Percentiles rank a stretch among this genome's conserved stretches.
Conservation (phyloP, 2,113 vertebrate species). For the Opisthocomus hoazin region DNA sequence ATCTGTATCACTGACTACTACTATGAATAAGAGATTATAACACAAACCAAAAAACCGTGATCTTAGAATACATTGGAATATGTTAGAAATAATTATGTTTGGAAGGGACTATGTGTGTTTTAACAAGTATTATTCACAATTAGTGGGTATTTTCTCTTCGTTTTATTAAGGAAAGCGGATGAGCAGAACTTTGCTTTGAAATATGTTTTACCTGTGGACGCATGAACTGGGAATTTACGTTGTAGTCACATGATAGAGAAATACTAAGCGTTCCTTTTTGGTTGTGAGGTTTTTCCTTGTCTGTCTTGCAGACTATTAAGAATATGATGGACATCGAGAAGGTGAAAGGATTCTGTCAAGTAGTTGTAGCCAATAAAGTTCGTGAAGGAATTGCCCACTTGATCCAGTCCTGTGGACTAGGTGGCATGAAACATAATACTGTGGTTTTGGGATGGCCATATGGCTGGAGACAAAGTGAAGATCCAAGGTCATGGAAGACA, state of each 20-base stretch:
- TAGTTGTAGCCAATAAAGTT: slow-evolving; percentile 90
- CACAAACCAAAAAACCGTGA: not conserved
- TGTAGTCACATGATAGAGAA: not conserved
- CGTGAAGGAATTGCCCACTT: slow-evolving; percentile 92
- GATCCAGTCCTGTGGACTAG: slow-evolving; percentile 95
- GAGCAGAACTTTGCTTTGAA: not conserved
- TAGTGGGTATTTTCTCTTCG: not conserved
- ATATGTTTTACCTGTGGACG: not conserved
- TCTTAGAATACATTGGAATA: too few species aligned
- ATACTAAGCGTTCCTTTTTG: not conserved
- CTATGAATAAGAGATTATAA: not conserved
- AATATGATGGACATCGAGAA: slow-evolving; percentile 98
- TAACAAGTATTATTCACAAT: not conserved
- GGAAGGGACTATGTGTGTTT: not conserved
- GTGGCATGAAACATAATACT: slow-evolving; percentile 97
- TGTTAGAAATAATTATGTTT: not conserved
- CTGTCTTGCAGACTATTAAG: slow-evolving; percentile 86
- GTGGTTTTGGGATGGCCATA: slow-evolving; percentile 98
- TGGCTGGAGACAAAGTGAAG: slow-evolving; percentile 97
- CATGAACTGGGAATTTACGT: not conserved
- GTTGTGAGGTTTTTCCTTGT: not conserved
- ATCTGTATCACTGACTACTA: not conserved
- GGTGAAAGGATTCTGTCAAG: slow-evolving; percentile 98
- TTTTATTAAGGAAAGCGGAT: not conserved
- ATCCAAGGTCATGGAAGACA: slow-evolving; percentile 96